Evolutionary conservation across 2,797 vertebrate genomes (phyloP), one percentile per base, ranked within the genome.

Genomic region (Bufotes viridis): DNA sequence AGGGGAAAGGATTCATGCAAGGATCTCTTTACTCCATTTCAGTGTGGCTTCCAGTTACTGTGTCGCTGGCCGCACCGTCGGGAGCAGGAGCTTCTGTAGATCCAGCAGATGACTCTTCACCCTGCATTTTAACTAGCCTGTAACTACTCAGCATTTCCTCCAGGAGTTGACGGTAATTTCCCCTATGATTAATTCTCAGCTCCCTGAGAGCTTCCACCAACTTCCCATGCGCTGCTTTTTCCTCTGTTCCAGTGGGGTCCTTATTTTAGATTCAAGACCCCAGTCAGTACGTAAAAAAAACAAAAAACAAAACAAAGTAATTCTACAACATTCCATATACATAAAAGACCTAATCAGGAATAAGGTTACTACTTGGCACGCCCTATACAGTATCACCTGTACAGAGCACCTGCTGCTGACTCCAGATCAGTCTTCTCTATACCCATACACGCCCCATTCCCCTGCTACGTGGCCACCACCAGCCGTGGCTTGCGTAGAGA

Each of bases 101-200:
- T 91, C 90, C 91, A 91, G 90, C 85, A 74, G 90, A 65, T 91
- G 61, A 84, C 80, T 95, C 96, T 94, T 95, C 94, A 90, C 92
- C 95, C 93, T 93, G 93, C 91, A 94, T 90, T 93, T 95, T 95
- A 94, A 94, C 96, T 95, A 96, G 95, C 92, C 95, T 95, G 95
- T 97, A 98, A 95, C 95, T 93, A 94, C 95, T 94, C 93, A 99
- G 96, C 92, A 98, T 96, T 92, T 98, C 97, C 95, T 99, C 98
- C 97, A 99, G 96, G 90, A 98, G 97, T 83, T 97, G 93, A 91
- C 96, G 97, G 95, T 98, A 99, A 96, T 97, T 97, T 92, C 98
- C 98, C 96, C 98, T 97, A 95, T 99, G 97, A 96, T 96, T 97
- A 93, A 98, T 95, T 95, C 97, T 97, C 96, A 99, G 97, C 95